These are phyloP conservation scores for Pterocles burchelli DNA, from an alignment of 2,113 vertebrate species.

Conservation along the genomic window DNA sequence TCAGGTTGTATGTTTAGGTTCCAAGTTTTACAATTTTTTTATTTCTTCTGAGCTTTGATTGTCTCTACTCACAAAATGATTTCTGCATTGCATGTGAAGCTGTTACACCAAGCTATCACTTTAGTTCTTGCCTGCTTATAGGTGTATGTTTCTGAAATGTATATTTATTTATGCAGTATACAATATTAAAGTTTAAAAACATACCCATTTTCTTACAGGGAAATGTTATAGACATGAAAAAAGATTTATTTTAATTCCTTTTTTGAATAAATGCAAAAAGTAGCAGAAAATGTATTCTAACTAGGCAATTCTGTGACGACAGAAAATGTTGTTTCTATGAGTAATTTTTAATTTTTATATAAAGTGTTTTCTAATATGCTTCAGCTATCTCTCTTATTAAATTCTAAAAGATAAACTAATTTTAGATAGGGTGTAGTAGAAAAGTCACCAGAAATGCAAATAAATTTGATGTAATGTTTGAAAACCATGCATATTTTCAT, in stretches of 20 bases:
- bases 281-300: background rate
- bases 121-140: background rate
- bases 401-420: background rate
- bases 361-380: background rate
- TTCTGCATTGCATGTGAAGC: background rate
- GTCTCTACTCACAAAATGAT: background rate
- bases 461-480: background rate
- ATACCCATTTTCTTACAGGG: background rate
- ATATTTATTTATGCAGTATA: background rate
- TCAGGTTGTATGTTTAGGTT: background rate
- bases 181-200: background rate
- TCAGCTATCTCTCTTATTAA: background rate
- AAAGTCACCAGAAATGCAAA: background rate
- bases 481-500: background rate
- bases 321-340: background rate
- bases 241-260: accelerated
- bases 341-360: background rate
- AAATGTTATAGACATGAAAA: background rate
- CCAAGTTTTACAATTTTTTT: background rate
- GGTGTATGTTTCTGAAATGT: background rate
- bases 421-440: background rate
- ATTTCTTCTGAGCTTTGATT: background rate
- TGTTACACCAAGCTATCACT: background rate
- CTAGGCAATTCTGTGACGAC: background rate
- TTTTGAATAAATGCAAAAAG: background rate